Conservation (phyloP, 2,797 vertebrate species). For the Sebastes itinus region DNA sequence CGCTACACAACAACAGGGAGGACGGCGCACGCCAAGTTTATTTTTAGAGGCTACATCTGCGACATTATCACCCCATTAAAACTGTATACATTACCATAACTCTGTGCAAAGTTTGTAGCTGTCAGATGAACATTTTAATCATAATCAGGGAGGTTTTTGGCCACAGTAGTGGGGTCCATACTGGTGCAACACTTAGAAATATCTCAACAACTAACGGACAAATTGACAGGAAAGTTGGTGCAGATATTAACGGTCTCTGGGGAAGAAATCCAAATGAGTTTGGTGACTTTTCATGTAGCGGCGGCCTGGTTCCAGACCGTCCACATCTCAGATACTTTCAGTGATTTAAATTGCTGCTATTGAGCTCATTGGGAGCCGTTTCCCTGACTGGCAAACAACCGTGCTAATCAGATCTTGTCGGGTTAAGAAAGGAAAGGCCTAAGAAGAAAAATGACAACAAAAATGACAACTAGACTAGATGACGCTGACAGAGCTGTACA, state of each 20-base stretch:
- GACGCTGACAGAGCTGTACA: no score
- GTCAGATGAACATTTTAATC: neutral
- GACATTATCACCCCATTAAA: conserved; percentile 48
- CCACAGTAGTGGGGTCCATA: neutral
- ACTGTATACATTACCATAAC: conserved; percentile 36
- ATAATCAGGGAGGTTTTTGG: neutral
- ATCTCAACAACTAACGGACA: neutral
- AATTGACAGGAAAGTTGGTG: neutral
- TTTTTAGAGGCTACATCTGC: conserved; percentile 59
- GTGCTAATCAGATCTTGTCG: neutral
- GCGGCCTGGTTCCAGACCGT: fast-evolving
- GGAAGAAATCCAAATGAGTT: no score
- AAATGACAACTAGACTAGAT: no score
- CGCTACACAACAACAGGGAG: neutral
- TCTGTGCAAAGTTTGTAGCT: neutral
- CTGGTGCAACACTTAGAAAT: neutral
- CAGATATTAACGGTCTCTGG: neutral
- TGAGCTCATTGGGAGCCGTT: neutral
- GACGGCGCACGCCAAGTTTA: conserved; percentile 32
- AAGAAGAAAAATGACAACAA: no score
- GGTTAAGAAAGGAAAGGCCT: no score
- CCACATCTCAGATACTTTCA: no score
- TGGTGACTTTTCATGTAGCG: no score
- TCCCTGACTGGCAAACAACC: neutral
- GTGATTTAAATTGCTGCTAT: no score